These are phyloP conservation scores for Tetragonisca angustula DNA, from an alignment of 2,888 invertebrate species.

Conservation along the genomic window DNA sequence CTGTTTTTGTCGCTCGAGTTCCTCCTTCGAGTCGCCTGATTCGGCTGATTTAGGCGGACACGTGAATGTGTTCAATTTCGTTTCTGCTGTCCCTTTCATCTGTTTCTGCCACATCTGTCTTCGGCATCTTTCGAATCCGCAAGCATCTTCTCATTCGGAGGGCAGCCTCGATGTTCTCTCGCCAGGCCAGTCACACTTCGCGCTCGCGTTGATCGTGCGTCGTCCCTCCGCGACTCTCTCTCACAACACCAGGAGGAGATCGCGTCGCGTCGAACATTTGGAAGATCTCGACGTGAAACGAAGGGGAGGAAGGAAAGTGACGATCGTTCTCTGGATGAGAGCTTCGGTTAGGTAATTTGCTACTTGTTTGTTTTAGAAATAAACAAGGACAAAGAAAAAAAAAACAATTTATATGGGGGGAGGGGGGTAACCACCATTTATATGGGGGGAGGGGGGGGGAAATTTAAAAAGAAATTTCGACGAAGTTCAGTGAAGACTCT, in stretches of 20 bases:
- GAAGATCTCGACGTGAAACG: constrained; percentile 2
- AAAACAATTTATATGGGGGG: not conserved
- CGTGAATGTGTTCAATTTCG: no score
- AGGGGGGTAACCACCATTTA: no score
- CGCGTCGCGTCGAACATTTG: not conserved
- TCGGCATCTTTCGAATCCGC: no score
- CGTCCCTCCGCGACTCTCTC: not conserved
- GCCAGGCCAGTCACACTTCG: not conserved
- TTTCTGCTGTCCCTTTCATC: no score
- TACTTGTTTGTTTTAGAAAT: not conserved
- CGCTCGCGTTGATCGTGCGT: not conserved
- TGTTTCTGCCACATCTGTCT: no score
- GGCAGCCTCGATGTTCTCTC: not conserved
- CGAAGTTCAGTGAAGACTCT: not conserved
- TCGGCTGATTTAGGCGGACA: no score
- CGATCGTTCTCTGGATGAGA: not conserved
- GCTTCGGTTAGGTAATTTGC: not conserved
- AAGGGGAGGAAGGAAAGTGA: not conserved
- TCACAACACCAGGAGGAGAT: not conserved
- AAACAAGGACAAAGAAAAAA: not conserved
- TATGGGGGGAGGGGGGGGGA: not conserved
- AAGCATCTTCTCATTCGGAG: no score
- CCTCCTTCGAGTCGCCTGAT: no score
- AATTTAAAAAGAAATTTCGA: constrained; percentile 9
- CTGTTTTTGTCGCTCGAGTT: no score